phyloP scores from a whole-genome alignment of 2,113 vertebrate genomes.

The Otocyon megalotis region DNA sequence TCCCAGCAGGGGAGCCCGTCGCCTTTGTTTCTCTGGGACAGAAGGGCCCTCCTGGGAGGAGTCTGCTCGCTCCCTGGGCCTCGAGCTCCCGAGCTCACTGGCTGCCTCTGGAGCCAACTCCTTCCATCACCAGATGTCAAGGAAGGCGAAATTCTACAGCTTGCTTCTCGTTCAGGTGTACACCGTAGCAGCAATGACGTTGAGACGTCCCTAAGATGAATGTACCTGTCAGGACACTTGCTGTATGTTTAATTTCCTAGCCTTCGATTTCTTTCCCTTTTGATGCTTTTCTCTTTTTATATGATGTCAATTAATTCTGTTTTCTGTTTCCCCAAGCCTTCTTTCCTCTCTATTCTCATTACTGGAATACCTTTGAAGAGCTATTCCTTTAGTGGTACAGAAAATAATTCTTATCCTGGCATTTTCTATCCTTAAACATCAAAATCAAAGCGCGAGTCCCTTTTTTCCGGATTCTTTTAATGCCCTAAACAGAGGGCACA shows the following conservation, averaged over 20 bases:
- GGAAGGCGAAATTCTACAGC: slow-evolving; percentile 50
- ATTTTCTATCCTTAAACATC: background rate
- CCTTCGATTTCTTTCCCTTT: slow-evolving; percentile 28
- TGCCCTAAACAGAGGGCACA: background rate
- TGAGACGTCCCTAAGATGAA: background rate
- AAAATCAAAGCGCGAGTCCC: background rate
- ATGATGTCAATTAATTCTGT: background rate
- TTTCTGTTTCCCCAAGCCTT: slow-evolving; percentile 45
- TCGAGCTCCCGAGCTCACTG: background rate
- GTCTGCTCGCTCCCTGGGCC: no score
- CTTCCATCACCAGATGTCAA: slow-evolving; percentile 26
- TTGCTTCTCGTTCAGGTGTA: slow-evolving; percentile 40
- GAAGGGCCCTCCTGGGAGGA: background rate
- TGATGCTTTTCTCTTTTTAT: slow-evolving; percentile 4
- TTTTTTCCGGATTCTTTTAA: background rate
- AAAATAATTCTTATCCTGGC: background rate
- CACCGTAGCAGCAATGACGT: background rate
- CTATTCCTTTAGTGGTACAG: background rate
- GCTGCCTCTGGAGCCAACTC: slow-evolving; percentile 30
- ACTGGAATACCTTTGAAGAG: background rate
- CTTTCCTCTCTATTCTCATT: background rate
- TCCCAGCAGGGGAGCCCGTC: slow-evolving; percentile 51
- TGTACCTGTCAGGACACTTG: background rate
- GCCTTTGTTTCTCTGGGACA: slow-evolving; percentile 21
- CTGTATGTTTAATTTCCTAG: background rate